Base-by-base conservation (phyloP, 2,113 vertebrate genomes). In the Tetrax tetrax region DNA sequence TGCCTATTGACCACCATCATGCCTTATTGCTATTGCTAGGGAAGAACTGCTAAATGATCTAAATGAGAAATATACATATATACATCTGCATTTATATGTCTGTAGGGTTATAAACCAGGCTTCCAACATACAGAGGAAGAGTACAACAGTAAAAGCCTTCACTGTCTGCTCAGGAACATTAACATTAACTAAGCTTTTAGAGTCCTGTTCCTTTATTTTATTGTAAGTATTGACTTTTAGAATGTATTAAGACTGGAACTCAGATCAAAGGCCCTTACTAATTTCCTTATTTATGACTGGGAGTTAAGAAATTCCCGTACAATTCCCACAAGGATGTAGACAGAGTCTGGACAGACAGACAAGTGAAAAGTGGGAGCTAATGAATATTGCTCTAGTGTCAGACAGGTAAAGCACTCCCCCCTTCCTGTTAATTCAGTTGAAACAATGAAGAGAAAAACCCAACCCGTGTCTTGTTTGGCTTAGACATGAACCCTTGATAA, bases 401-500 rank as follows among this genome's bases (percentile, higher is more conserved):
- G 98, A 98, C 98, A 98, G 98, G 98, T 98, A 98, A 97, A 97
- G 93, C 87, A 92, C 97, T 98, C 97, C 97, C 95, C 88, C 51
- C 89, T 98, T 98, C 98, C 98, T 98, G 98, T 96, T 96, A 92
- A 97, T 98, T 98, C 96, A 97, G 50, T 89, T 1, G 84, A 98
- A 98, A 98, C 98, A 98, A 98, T 98, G 96, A 97, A 97, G 87
- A 93, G 93, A 97, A 98, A 97, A 97, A 90, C 50, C 89, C 95
- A 97, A 81, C 97, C 83, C 98, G 96, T 95, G 97, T 97, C 97
- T 97, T 94, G 95, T 97, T 98, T 98, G 98, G 97, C 97, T 97
- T 97, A 97, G 96, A 97, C 98, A 93, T 97, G 97, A 98, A 98
- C 97, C 85, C 97, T 90, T 96, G 98, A 98, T 98, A 98, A 98